A percentile compares a stretch with the other conserved stretches of the same genome.
phyloP scores from a whole-genome alignment of 2,888 invertebrate genomes.

The Cabera pusaria region DNA sequence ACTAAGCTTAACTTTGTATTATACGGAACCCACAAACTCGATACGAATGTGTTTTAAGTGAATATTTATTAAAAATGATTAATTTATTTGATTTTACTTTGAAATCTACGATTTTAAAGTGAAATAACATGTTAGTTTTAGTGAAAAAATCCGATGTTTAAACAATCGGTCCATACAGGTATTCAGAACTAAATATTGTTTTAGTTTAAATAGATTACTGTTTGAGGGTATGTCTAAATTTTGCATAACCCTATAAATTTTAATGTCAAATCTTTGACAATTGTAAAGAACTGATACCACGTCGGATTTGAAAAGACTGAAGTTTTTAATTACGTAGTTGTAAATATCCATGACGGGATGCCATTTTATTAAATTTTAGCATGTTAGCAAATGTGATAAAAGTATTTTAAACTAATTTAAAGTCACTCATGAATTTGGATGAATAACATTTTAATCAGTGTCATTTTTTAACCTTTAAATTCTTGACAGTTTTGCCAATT shows the following conservation, averaged over 20 bases:
- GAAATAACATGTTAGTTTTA: constrained; percentile 55
- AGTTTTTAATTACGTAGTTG: constrained; percentile 60
- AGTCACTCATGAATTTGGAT: constrained; percentile 51
- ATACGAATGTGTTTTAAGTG: constrained; percentile 51
- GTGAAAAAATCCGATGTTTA: constrained; percentile 57
- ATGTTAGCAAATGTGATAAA: constrained; percentile 71
- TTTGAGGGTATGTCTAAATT: no score
- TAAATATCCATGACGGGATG: constrained; percentile 64
- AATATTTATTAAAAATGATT: constrained; percentile 67
- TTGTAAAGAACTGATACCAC: constrained; percentile 45
- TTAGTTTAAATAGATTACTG: no score
- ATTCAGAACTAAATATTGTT: constrained; percentile 17
- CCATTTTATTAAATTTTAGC: constrained; percentile 61
- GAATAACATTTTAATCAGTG: constrained; percentile 52
- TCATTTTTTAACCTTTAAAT: constrained; percentile 66
- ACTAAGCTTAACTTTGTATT: constrained; percentile 50
- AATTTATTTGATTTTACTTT: constrained; percentile 61
- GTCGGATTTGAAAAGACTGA: constrained; percentile 78
- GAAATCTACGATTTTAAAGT: constrained; percentile 45
- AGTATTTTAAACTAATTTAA: constrained; percentile 68
- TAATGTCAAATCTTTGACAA: constrained; percentile 23
- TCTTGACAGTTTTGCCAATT: constrained; percentile 58
- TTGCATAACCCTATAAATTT: constrained; percentile 1
- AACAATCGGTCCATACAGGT: constrained; percentile 54
- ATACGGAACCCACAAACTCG: constrained; percentile 51